Base-by-base conservation (phyloP, 2,797 vertebrate genomes). In the Calcarius lapponicus region DNA sequence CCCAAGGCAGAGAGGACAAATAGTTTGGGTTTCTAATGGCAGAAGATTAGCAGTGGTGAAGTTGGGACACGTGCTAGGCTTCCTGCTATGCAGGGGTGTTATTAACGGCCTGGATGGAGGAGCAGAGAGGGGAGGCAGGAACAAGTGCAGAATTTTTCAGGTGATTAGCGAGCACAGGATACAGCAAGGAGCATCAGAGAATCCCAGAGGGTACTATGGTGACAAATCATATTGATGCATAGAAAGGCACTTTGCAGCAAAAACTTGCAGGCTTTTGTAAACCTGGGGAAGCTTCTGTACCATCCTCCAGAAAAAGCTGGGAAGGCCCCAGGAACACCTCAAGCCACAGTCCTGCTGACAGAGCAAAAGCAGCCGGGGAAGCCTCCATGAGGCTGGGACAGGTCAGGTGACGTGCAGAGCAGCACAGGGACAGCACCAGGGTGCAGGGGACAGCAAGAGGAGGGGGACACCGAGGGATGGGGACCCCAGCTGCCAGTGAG, bases 381-480 rank as follows among this genome's bases (percentile, higher is more conserved):
- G 25, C 25, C 38, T 34, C 1, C 0, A 3, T 9, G 42, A 18
- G 66, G 58, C 32, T 0, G 0, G 36, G 53, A 29, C 0, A 3
- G 40, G 20, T 5, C 0, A 8, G 38, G 47, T 0, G 2, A 47
- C 0, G 0, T 0, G 5, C 2, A 5, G 21, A 42, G 48, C 3
- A 26, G 51, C 7, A 3, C 21, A 20, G 53, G 43, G 32, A 42
- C 0, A 2, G 25, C 50, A 38, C 11, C 7, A 38, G 43, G 56
- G 62, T 1, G 48, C 67, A 12, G 18, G 32, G 15, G 7, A 10
- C 34, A 74, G 26, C 1, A 2, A 65, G 19, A 22, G 4, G 3
- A 62, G 9, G 0, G 17, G 25, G 25, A 74, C 9, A 22, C 26
- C 0, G 1, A 45, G 22, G 58, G 31, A 40, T 1, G 2, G 34